These are phyloP conservation scores for Tamandua tetradactyla DNA, from an alignment of 2,797 vertebrate species.

Conservation along the genomic window DNA sequence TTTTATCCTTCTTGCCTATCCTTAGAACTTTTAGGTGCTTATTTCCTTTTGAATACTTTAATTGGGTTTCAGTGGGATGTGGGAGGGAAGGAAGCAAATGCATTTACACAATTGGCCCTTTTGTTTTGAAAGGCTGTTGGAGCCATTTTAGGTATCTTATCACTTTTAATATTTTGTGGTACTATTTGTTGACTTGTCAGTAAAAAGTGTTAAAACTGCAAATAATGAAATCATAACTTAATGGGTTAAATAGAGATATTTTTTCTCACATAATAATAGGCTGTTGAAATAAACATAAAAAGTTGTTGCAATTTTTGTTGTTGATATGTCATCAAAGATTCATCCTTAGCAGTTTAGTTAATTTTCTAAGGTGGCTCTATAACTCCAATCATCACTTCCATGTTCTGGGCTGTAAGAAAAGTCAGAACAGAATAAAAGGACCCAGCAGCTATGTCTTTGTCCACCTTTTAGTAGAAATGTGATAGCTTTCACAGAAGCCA, in stretches of 20 bases:
- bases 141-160: not conserved
- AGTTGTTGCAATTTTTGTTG: not conserved
- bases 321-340: not conserved
- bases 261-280: not conserved
- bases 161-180: not conserved
- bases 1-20: not conserved
- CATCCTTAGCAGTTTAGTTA: not conserved
- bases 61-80: not conserved
- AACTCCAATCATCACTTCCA: not conserved
- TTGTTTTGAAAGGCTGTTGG: not conserved
- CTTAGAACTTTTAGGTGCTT: not conserved
- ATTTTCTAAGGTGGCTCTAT: not conserved
- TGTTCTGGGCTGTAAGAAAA: not conserved
- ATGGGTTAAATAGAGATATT: not conserved
- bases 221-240: not conserved
- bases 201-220: conserved; percentile 7
- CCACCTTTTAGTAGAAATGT: not conserved
- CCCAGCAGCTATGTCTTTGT: not conserved
- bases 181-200: not conserved
- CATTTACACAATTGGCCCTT: not conserved
- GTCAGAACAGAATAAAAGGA: not conserved
- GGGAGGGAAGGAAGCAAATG: not conserved
- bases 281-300: not conserved
- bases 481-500: not conserved
- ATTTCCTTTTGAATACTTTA: conserved; percentile 23